Percentiles rank a stretch among this genome's conserved stretches.
phyloP scores from a whole-genome alignment of 2,113 vertebrate species.

The Ginglymostoma cirratum region DNA sequence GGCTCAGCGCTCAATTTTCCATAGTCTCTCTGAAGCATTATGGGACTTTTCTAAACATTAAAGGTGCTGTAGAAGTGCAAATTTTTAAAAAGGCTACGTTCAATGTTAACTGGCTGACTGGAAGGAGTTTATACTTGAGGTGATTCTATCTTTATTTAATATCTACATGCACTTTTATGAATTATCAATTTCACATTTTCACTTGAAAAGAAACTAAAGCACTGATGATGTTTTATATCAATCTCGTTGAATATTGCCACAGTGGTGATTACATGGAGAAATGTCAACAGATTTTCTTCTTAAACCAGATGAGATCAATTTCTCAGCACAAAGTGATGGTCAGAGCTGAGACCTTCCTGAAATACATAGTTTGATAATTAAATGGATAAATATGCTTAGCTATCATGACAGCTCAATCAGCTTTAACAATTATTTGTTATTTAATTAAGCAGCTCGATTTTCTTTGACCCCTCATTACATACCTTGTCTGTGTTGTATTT shows the following conservation, averaged over 20 bases:
- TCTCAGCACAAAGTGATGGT: background rate
- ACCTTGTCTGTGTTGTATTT: slow-evolving; percentile 71
- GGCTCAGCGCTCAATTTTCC: background rate
- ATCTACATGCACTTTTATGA: background rate
- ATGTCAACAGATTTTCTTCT: background rate
- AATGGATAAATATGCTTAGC: background rate
- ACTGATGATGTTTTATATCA: background rate
- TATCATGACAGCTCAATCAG: background rate
- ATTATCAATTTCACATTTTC: background rate
- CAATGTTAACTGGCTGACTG: background rate
- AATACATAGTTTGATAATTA: background rate
- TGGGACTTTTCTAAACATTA: background rate
- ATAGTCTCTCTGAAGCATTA: background rate
- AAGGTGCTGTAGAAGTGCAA: background rate
- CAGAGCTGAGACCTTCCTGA: background rate
- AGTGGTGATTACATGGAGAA: background rate
- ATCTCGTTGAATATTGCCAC: background rate
- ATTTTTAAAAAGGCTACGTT: background rate
- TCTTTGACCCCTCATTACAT: slow-evolving; percentile 38
- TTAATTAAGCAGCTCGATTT: background rate
- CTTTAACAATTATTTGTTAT: background rate
- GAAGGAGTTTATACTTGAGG: background rate
- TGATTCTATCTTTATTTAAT: background rate
- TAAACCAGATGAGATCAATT: background rate
- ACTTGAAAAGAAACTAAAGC: background rate